Percentiles rank a stretch among this genome's conserved stretches.
Conservation (phyloP, 1,140 invertebrate species). For the Tribolium madens region DNA sequence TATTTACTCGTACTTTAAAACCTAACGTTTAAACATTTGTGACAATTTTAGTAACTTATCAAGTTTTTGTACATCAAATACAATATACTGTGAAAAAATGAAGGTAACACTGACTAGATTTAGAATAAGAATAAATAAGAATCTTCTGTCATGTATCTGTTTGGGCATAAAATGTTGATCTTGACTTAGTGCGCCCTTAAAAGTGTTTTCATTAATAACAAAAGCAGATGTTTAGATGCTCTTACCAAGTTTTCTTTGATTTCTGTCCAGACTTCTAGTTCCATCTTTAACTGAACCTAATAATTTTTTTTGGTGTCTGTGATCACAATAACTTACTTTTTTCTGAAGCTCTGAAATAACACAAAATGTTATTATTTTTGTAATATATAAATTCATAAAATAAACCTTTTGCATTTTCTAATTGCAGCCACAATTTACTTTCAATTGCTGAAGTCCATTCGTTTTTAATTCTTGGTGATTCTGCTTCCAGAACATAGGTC, state of each 20-base stretch:
- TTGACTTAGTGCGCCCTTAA: not conserved
- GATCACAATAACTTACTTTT: not conserved
- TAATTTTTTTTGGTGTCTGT: not conserved
- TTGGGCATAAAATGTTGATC: not conserved
- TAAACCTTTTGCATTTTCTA: constrained; percentile 55
- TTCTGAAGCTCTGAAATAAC: not conserved
- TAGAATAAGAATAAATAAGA: not conserved
- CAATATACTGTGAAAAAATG: too few species aligned
- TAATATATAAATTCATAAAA: too few species aligned
- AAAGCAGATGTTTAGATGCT: not conserved
- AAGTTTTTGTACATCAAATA: too few species aligned
- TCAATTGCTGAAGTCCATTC: constrained; percentile 57
- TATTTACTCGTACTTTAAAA: too few species aligned
- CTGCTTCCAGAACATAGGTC: constrained; percentile 57
- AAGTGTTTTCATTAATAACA: not conserved
- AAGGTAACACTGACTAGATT: too few species aligned
- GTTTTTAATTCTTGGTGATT: constrained; percentile 54
- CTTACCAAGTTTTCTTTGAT: not conserved
- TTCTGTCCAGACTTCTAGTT: not conserved
- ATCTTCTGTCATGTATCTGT: not conserved
- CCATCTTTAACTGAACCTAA: not conserved
- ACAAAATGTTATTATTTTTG: not conserved
- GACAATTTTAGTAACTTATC: too few species aligned
- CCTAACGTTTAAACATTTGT: too few species aligned
- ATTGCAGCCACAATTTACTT: constrained; percentile 58